A percentile compares a stretch with the other conserved stretches of the same genome.
Evolutionary conservation across 2,888 invertebrate genomes (phyloP).

Genomic region (Caenorhabditis zanzibari): DNA sequence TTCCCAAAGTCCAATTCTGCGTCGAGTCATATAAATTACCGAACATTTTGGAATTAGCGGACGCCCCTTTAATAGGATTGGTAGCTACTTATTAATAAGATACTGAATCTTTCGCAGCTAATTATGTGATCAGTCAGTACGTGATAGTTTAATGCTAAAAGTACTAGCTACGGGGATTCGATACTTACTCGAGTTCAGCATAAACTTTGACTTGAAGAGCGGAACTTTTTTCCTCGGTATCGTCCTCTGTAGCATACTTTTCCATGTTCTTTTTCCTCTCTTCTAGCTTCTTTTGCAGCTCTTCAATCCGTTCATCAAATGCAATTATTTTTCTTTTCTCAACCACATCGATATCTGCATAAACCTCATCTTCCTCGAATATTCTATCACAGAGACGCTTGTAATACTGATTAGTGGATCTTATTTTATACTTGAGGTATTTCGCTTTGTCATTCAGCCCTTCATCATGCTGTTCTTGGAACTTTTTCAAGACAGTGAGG

Average conservation of each 20-base stretch:
- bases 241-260: not conserved
- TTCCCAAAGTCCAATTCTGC: no score
- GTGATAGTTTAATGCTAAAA: no score
- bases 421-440: constrained; percentile 64
- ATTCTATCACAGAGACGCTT: constrained; percentile 61
- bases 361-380: constrained; percentile 68
- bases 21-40: no score
- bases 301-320: constrained; percentile 57
- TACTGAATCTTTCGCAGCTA: no score
- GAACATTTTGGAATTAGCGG: no score
- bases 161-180: not conserved
- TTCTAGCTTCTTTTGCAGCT: constrained; percentile 23
- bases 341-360: constrained; percentile 45
- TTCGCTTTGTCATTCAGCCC: constrained; percentile 60
- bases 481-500: constrained; percentile 43
- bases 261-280: constrained; percentile 9
- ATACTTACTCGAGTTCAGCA: constrained; percentile 57
- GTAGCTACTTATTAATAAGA: no score
- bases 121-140: no score
- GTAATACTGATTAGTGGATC: constrained; percentile 62
- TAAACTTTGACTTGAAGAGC: constrained; percentile 36
- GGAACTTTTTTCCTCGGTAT: constrained; percentile 39
- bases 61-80: no score
- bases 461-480: constrained; percentile 44
- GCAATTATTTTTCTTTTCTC: constrained; percentile 50